Base-by-base conservation (phyloP, 2,113 vertebrate species). In the Dinomys branickii region DNA sequence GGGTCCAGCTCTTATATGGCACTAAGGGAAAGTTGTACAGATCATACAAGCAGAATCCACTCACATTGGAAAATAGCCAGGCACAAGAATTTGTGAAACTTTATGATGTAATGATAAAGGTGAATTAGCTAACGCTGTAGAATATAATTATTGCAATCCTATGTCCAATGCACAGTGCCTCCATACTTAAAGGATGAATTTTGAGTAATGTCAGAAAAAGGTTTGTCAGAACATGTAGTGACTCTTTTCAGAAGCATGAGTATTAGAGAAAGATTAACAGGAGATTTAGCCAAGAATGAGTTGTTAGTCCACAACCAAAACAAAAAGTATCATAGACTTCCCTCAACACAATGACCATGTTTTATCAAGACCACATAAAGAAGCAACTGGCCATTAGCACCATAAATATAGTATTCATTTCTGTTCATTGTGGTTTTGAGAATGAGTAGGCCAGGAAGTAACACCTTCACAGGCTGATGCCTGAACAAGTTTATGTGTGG, bases 91-190 rank as follows among this genome's bases (percentile, higher is more conserved):
- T 90, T 87, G 67, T 0, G 86, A 35, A 52, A 35, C 17, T 41
- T 63, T 20, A 59, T 65, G 50, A 96, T 75, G 61, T 71, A 83
- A 78, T 58, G 41, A 80, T 73, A 95, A 47, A 89, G 71, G 10
- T 86, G 59, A 78, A n/a, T 47, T 90, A 71, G 28, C 54, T 78
- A 96, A 90, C 94, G 28, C 41, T 95, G 94, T 65, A n/a, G 26
- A 86, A 61, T 85, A 52, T 41, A 58, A 12, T 88, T 56, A 69
- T 77, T 69, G 11, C 7, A 41, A 47, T 7, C 24, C 9, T 4
- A 12, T 12, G 47, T 35, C 44, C 80, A 86, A 59, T 26, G 44
- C 58, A 85, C 22, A 22, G 14, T 59, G 35, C 2, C 59, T 63
- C 28, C 93, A 26, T 71, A 83, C 50, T 71, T 91, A 54, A 59